phyloP scores from a whole-genome alignment of 2,888 invertebrate species.

The Apotomis turbidana region DNA sequence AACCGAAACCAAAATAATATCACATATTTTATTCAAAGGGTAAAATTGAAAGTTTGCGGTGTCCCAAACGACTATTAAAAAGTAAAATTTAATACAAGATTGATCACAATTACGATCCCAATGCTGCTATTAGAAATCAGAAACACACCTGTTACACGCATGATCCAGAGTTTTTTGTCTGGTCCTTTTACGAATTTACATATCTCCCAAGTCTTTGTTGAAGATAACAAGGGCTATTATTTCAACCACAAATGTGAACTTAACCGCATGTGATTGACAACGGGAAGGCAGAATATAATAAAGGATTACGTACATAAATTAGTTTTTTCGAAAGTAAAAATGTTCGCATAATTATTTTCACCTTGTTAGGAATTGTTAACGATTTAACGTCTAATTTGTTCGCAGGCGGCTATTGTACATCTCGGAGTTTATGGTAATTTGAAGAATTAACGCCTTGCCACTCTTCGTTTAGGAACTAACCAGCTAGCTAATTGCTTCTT shows the following conservation, averaged over 20 bases:
- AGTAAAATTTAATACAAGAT: slow-evolving; percentile 60
- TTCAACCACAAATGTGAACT: slow-evolving; percentile 76
- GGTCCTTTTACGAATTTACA: slow-evolving; percentile 78
- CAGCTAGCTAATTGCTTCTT: not conserved
- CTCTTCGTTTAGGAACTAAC: slow-evolving; percentile 12
- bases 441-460: slow-evolving; percentile 54
- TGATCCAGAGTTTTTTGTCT: slow-evolving; percentile 73
- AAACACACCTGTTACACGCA: slow-evolving; percentile 75
- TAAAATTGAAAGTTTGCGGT: slow-evolving; percentile 72
- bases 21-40: slow-evolving; percentile 12
- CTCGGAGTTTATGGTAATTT: slow-evolving; percentile 46
- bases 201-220: slow-evolving; percentile 73
- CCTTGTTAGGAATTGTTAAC: slow-evolving; percentile 69
- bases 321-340: slow-evolving; percentile 53
- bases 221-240: slow-evolving; percentile 79
- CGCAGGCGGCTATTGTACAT: slow-evolving; percentile 55
- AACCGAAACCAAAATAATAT: slow-evolving; percentile 22
- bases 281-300: slow-evolving; percentile 63
- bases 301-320: slow-evolving; percentile 58
- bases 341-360: slow-evolving; percentile 63
- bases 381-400: slow-evolving; percentile 59
- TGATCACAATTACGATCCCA: slow-evolving; percentile 65
- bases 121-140: slow-evolving; percentile 75
- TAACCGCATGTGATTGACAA: slow-evolving; percentile 77
- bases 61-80: slow-evolving; percentile 62